Percentiles rank a stretch among this genome's conserved stretches.
Evolutionary conservation across 2,797 vertebrate genomes (phyloP).

Genomic region (Nannoperca australis): DNA sequence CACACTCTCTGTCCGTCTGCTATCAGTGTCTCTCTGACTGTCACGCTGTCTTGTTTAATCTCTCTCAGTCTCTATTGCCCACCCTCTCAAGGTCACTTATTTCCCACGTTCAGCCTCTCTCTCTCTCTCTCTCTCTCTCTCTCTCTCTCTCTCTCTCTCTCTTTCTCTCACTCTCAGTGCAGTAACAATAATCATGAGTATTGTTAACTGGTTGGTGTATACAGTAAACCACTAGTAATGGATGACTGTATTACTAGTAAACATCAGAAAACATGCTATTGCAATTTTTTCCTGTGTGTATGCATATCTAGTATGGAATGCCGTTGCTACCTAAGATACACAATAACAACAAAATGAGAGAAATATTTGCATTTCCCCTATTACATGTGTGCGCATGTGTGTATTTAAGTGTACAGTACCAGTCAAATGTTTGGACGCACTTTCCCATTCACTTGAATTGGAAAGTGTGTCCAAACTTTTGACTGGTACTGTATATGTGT

Average conservation of each 20-base stretch:
- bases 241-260: neutral
- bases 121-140: neutral
- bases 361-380: too few relatives aligned
- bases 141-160: too few relatives aligned
- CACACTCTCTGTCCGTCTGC: conserved; percentile 22
- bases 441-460: too few relatives aligned
- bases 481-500: too few relatives aligned
- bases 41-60: conserved; percentile 31
- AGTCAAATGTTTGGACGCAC: too few relatives aligned
- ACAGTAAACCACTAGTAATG: neutral
- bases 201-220: neutral
- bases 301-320: too few relatives aligned
- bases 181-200: neutral
- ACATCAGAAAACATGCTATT: too few relatives aligned
- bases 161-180: neutral
- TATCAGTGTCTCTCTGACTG: conserved; percentile 25
- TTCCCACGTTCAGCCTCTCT: neutral
- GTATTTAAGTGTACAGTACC: neutral
- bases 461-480: too few relatives aligned
- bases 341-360: too few relatives aligned
- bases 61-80: conserved; percentile 11
- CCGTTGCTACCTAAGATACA: too few relatives aligned
- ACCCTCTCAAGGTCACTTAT: conserved; percentile 10
- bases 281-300: too few relatives aligned
- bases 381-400: neutral